Conservation (phyloP, 2,113 vertebrate species). For the Oreocharis arfaki region DNA sequence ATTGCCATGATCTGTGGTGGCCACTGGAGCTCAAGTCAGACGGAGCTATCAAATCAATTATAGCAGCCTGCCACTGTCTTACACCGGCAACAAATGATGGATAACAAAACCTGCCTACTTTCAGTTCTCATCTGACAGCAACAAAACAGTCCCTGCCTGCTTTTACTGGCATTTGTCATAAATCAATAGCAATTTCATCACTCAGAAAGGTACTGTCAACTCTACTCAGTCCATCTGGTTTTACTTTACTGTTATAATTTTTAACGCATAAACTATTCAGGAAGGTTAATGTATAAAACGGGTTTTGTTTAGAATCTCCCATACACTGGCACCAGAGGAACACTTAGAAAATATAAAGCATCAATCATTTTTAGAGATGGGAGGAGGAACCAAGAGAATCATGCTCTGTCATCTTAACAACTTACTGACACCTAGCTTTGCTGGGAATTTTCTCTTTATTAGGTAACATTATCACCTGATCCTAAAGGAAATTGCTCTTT, state of each 20-base stretch:
- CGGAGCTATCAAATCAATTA: slow-evolving; percentile 76
- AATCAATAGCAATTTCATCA: slow-evolving; percentile 91
- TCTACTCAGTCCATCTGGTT: slow-evolving; percentile 71
- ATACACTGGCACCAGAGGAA: background rate
- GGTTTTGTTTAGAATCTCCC: slow-evolving; percentile 16
- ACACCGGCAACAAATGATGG: slow-evolving; percentile 80
- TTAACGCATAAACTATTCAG: slow-evolving; percentile 60
- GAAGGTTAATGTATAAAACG: slow-evolving; percentile 55
- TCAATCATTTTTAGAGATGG: background rate
- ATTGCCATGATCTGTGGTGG: slow-evolving; percentile 52
- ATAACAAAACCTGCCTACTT: slow-evolving; percentile 88
- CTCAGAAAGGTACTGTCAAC: slow-evolving; percentile 72
- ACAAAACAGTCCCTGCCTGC: slow-evolving; percentile 79
- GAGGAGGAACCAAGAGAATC: background rate
- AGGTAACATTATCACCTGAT: background rate
- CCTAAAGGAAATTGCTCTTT: slow-evolving; percentile 1
- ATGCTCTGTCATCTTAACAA: background rate
- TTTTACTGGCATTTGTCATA: slow-evolving; percentile 86
- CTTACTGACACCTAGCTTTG: background rate
- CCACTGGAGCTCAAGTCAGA: slow-evolving; percentile 67
- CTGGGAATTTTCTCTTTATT: background rate
- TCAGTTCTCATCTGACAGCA: slow-evolving; percentile 83
- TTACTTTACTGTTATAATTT: slow-evolving; percentile 61
- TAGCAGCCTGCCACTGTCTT: slow-evolving; percentile 67
- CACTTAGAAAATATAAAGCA: background rate